phyloP scores from a whole-genome alignment of 2,888 invertebrate species.

The Plagodis pulveraria region DNA sequence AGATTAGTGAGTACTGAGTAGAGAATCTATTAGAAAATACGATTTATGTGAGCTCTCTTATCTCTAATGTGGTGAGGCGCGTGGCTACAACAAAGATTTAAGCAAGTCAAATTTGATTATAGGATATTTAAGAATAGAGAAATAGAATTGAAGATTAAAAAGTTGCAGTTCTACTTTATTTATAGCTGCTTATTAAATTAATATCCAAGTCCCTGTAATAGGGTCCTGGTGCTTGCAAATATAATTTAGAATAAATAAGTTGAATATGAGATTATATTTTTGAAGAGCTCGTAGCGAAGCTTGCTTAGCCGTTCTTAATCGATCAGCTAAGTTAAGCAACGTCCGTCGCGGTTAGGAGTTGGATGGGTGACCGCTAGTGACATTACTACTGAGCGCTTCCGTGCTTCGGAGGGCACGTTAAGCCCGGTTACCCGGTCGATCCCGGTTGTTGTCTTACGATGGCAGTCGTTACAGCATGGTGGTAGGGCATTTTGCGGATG shows the following conservation, averaged over 20 bases:
- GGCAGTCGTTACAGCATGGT: too few relatives aligned
- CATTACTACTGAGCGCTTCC: too few relatives aligned
- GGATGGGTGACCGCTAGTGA: too few relatives aligned
- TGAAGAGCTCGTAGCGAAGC: too few relatives aligned
- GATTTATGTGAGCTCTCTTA: slow-evolving; percentile 71
- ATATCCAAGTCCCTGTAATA: background rate
- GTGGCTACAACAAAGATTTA: slow-evolving; percentile 60
- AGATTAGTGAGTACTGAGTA: slow-evolving; percentile 69
- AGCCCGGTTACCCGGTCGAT: too few relatives aligned
- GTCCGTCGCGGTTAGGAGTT: too few relatives aligned
- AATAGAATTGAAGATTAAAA: slow-evolving; percentile 36
- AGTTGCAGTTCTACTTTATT: slow-evolving; percentile 16
- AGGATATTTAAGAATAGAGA: slow-evolving; percentile 37
- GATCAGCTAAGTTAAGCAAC: too few relatives aligned
- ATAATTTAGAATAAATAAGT: background rate
- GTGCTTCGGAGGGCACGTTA: too few relatives aligned
- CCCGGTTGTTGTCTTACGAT: too few relatives aligned
- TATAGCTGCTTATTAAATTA: slow-evolving; percentile 10
- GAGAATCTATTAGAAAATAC: slow-evolving; percentile 70
- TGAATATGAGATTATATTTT: too few relatives aligned
- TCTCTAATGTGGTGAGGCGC: slow-evolving; percentile 66
- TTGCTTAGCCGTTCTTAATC: too few relatives aligned
- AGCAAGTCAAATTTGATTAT: slow-evolving; percentile 67
- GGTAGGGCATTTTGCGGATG: too few relatives aligned
- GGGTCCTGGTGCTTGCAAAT: background rate